Conservation (phyloP, 2,888 invertebrate genomes). For the Hololepta plana region DNA sequence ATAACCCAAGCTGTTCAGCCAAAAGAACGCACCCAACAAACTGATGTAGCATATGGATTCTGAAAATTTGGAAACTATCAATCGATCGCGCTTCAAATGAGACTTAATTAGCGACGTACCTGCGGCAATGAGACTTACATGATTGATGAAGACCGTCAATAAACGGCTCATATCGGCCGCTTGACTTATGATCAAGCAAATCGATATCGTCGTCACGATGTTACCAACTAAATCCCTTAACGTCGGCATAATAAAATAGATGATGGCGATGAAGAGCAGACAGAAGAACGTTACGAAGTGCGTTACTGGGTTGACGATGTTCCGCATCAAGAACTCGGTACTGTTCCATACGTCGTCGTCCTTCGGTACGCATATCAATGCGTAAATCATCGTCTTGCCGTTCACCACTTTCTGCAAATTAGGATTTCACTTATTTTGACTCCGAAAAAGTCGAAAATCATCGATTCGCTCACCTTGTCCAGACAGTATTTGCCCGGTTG, state of each 20-base stretch:
- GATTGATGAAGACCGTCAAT: conserved; percentile 63
- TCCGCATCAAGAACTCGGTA: conserved; percentile 52
- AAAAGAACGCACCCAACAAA: conserved; percentile 64
- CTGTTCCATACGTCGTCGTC: conserved; percentile 54
- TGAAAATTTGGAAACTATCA: conserved; percentile 23
- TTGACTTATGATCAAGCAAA: conserved; percentile 61
- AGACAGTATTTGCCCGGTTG: conserved; percentile 60
- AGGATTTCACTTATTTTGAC: conserved; percentile 2
- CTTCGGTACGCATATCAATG: conserved; percentile 55
- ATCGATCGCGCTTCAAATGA: conserved; percentile 2
- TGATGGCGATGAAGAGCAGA: conserved; percentile 51
- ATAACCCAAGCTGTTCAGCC: conserved; percentile 72
- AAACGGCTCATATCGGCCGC: conserved; percentile 61
- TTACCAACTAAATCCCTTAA: conserved; percentile 68
- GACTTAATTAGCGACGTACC: too few species aligned
- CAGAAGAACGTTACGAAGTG: conserved; percentile 55
- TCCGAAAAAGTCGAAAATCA: conserved; percentile 11
- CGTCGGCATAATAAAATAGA: conserved; percentile 70
- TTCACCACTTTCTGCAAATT: conserved; percentile 32
- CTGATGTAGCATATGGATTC: conserved; percentile 63
- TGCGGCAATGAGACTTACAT: conserved; percentile 62
- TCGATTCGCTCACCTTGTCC: conserved; percentile 64
- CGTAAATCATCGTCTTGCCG: conserved; percentile 43
- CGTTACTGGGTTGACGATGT: conserved; percentile 58
- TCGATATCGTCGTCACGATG: conserved; percentile 62